phyloP scores from a whole-genome alignment of 2,797 vertebrate species.

The Varecia variegata region DNA sequence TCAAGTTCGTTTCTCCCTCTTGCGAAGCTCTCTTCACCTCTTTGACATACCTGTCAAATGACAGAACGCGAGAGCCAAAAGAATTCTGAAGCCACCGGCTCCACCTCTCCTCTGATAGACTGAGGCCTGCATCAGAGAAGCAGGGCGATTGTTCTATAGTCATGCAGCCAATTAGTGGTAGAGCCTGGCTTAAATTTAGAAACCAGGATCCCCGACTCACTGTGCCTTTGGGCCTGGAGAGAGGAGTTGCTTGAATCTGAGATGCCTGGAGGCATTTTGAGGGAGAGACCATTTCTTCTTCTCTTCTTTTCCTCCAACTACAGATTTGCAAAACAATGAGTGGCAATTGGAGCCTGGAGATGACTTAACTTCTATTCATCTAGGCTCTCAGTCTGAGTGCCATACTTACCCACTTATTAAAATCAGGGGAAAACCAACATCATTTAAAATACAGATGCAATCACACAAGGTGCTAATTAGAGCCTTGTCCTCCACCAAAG shows the following conservation, averaged over 20 bases:
- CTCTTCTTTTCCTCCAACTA: slow-evolving; percentile 21
- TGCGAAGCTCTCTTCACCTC: neutral
- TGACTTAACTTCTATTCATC: neutral
- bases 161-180: neutral
- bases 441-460: neutral
- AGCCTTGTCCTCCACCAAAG: neutral
- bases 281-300: neutral
- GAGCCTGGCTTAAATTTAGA: neutral
- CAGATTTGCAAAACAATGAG: neutral
- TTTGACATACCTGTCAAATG: neutral
- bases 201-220: neutral
- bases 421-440: neutral
- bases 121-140: neutral
- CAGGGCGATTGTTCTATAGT: neutral
- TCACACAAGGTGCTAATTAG: neutral
- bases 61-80: neutral
- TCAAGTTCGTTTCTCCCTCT: neutral
- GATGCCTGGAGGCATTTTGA: neutral
- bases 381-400: neutral
- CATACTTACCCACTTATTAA: neutral
- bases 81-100: neutral
- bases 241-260: neutral
- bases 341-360: neutral
- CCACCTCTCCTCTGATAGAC: neutral
- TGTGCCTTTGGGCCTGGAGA: neutral